Evolutionary conservation across 2,113 vertebrate species (phyloP), one percentile per base, ranked within the genome.

Genomic region (Riparia riparia): DNA sequence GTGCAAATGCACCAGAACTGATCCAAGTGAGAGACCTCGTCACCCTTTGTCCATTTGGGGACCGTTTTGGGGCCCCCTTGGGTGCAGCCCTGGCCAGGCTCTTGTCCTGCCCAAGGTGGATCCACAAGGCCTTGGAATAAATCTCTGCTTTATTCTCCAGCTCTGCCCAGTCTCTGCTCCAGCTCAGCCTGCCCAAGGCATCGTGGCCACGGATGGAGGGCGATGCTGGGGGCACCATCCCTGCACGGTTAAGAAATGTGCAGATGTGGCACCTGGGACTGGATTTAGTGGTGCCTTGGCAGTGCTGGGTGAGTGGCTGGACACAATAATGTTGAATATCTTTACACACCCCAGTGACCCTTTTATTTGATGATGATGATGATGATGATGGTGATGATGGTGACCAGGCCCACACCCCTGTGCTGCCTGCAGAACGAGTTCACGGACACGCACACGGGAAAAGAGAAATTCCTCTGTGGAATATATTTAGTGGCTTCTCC

Each of bases 181-280:
- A 22, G 56, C 13, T 15, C 56, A n/a, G 56, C 32, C 32, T 9
- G 4, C 56, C 32, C 32, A 34, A 4, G 32, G 20, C 12, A 57
- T 57, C 18, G 7, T 2, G 45, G 42, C 31, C 71, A 66, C 0
- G 8, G 76, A 10, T 12, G 68, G 51, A 58, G 68, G 17, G 21
- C 6, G 0, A 22, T 1, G 51, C 32, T 24, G 60, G 60, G 28
- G 28, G 24, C 44, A 24, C 51, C 57, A 3, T 1, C 16, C 57
- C 57, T 9, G 5, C 2, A 1, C 1, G 42, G 29, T 0, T 13
- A 1, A 26, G 16, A 9, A 53, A 17, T 1, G 1, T 53, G 45
- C 3, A 1, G 3, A 10, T 26, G 41, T 76, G 70, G n/a, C 87
- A 47, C 45, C 1, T 31, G 61, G 69, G 45, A 53, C 47, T 1